Evolutionary conservation across 1,140 invertebrate genomes (phyloP).

Genomic region (Saccostrea glomerata): DNA sequence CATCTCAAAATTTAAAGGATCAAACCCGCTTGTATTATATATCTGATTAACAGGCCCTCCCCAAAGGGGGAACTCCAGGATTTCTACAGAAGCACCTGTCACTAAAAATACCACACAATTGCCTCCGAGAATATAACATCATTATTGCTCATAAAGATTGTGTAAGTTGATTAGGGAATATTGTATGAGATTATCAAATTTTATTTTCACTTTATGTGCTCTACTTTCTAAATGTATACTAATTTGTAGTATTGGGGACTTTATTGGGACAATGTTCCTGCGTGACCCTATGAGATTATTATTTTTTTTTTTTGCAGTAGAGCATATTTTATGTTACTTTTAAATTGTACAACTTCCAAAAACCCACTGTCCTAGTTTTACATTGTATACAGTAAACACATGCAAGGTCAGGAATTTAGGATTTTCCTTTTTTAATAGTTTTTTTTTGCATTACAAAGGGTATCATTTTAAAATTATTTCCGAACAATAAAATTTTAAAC

Average conservation of each 20-base stretch:
- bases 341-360: neutral
- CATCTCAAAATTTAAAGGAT: constrained; percentile 5
- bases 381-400: neutral
- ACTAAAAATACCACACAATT: neutral
- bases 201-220: constrained; percentile 2
- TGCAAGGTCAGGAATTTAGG: too few species aligned
- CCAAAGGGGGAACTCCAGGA: neutral
- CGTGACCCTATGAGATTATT: too few species aligned
- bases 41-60: neutral
- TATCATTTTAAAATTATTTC: neutral
- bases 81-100: neutral
- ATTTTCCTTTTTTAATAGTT: too few species aligned
- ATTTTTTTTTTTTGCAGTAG: too few species aligned
- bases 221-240: neutral
- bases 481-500: neutral
- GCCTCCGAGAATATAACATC: constrained; percentile 4
- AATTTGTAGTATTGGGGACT: too few species aligned
- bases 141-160: constrained; percentile 1
- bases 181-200: neutral
- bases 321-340: neutral
- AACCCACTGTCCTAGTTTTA: neutral
- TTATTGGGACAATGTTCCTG: too few species aligned
- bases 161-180: neutral
- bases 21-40: neutral
- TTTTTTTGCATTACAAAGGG: too few species aligned